Base-by-base conservation (phyloP, 2,797 vertebrate genomes). In the Aplochiton taeniatus region DNA sequence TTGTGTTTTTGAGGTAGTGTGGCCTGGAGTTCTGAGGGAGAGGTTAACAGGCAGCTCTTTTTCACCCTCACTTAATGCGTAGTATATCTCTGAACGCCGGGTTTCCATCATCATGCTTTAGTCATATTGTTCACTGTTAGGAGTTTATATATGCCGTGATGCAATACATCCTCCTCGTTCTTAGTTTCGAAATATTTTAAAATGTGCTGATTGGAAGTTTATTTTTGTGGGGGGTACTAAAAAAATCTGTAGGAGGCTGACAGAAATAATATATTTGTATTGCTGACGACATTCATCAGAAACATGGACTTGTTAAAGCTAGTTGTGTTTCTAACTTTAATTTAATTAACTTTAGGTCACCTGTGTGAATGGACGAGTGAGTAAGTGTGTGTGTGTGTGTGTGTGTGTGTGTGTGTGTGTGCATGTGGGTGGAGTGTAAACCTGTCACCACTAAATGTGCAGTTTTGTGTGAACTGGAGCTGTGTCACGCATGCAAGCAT, bases 331-430 rank as follows among this genome's bases (percentile, higher is more conserved):
- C 57, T n/a, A n/a, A n/a, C n/a, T n/a, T n/a, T n/a, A n/a, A n/a
- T n/a, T 17, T 74, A 45, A 77, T 63, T 72, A 63, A 62, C 80
- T 31, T 78, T 66, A 77, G 62, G 64, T 71, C 80, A 85, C 80
- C 73, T 80, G 74, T 43, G n/a, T 67, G 58, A 62, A 50, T 58
- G 46, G 53, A 42, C 52, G 61, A 60, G 42, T 54, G 66, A 49
- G 12, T 19, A 58, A 13, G 52, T 11, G 42, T 13, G 19, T 14
- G 57, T 11, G 57, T 18, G n/a, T 18, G 44, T 11, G 44, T 13
- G 43, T 18, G n/a, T 19, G 44, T 20, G 19, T 12, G 8, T 18
- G 16, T 18, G 16, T 18, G 52, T 14, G 63, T 62, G 45, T 61
- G 48, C 58, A 56, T 65, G 53, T 77, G 63, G 57, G 64, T 47